phyloP scores from a whole-genome alignment of 2,113 vertebrate species.

The Hipposideros armiger region DNA sequence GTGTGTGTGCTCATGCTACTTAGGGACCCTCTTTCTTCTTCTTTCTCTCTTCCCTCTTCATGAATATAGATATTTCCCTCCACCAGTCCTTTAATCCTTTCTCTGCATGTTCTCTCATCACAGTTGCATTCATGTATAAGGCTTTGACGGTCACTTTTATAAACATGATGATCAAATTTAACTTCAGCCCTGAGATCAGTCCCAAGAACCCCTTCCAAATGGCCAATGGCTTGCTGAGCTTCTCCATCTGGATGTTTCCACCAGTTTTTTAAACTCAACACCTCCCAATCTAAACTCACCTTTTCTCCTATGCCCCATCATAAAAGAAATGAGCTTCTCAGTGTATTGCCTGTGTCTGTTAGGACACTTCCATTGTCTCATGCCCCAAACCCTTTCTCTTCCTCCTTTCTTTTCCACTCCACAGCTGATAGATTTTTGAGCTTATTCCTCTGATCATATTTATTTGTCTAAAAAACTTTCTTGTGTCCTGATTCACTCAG shows the following conservation, averaged over 20 bases:
- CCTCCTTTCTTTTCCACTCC: background rate
- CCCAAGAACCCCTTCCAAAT: background rate
- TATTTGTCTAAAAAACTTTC: background rate
- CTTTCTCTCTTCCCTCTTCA: background rate
- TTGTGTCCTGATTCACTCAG: fast-evolving
- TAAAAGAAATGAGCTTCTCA: background rate
- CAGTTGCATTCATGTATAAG: background rate
- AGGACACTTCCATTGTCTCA: background rate
- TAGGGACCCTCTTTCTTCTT: background rate
- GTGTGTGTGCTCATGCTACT: background rate
- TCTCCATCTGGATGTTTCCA: background rate
- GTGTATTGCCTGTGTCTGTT: background rate
- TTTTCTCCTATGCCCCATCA: background rate
- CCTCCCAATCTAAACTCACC: background rate
- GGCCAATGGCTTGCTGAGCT: background rate
- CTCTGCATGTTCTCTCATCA: background rate
- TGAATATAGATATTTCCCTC: background rate
- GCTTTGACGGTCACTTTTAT: background rate
- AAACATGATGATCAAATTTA: constrained; percentile 34
- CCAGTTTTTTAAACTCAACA: no score
- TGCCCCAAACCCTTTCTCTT: no score
- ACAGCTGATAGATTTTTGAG: background rate
- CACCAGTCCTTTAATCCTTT: background rate
- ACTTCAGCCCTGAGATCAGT: background rate
- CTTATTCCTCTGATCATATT: background rate